A percentile compares a stretch with the other conserved stretches of the same genome.
These are phyloP conservation scores for Ornithoptera alexandrae DNA, from an alignment of 2,888 invertebrate genomes.

Conservation along the genomic window DNA sequence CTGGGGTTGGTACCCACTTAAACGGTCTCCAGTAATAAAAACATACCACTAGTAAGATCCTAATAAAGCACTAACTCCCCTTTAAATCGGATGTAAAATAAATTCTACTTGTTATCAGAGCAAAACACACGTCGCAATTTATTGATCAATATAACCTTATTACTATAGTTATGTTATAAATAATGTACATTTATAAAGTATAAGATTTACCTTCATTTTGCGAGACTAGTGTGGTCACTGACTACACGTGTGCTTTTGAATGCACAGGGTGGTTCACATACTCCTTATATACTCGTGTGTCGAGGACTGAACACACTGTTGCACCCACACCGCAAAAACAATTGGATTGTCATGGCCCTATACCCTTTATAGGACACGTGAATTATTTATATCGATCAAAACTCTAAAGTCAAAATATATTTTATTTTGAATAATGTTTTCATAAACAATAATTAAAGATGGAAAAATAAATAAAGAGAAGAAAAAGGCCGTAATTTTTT, in stretches of 20 bases:
- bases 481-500: too few species aligned
- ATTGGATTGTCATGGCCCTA: conserved; percentile 53
- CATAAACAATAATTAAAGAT: too few species aligned
- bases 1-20: too few species aligned
- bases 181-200: conserved; percentile 26
- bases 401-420: conserved; percentile 9
- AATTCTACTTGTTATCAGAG: too few species aligned
- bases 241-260: conserved; percentile 50
- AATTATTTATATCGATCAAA: conserved; percentile 21
- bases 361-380: conserved; percentile 47
- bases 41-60: too few species aligned
- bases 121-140: too few species aligned
- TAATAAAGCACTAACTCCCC: too few species aligned
- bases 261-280: conserved; percentile 52
- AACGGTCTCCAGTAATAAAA: too few species aligned
- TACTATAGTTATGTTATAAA: neutral
- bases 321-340: conserved; percentile 57
- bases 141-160: neutral
- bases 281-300: conserved; percentile 61
- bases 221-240: conserved; percentile 49
- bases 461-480: too few species aligned
- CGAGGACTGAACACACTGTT: conserved; percentile 36
- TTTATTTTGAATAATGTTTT: neutral
- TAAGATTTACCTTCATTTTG: conserved; percentile 67
- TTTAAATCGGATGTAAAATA: too few species aligned